A percentile compares a stretch with the other conserved stretches of the same genome.
Conservation (phyloP, 2,888 invertebrate species). For the Herminia tarsipennalis region DNA sequence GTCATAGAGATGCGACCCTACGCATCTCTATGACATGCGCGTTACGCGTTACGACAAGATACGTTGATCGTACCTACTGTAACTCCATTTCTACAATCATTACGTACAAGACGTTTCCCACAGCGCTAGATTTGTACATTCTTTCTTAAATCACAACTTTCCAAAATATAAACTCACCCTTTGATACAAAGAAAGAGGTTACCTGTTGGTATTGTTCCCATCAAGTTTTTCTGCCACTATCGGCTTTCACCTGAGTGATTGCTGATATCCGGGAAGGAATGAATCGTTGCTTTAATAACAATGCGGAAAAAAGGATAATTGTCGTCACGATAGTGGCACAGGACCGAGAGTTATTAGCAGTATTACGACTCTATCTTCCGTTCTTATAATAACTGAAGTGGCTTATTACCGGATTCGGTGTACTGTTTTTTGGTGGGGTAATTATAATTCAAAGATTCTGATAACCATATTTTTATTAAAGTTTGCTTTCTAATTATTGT, state of each 20-base stretch:
- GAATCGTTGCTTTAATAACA: constrained; percentile 70
- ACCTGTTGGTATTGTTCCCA: constrained; percentile 9
- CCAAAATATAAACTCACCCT: neutral
- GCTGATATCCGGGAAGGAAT: constrained; percentile 81
- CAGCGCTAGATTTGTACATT: too few species aligned
- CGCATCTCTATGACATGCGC: too few species aligned
- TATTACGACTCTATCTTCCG: constrained; percentile 34
- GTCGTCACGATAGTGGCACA: constrained; percentile 57
- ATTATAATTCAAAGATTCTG: constrained; percentile 4
- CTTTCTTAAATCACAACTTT: too few species aligned
- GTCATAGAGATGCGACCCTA: too few species aligned
- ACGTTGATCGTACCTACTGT: too few species aligned
- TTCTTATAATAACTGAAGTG: constrained; percentile 25
- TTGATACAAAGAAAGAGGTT: neutral
- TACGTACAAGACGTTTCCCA: too few species aligned
- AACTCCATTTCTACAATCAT: too few species aligned
- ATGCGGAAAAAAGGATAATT: constrained; percentile 77
- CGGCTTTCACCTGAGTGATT: constrained; percentile 73
- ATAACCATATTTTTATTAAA: too few species aligned
- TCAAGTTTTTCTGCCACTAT: constrained; percentile 53
- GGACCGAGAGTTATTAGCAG: constrained; percentile 30
- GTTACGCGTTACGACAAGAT: too few species aligned
- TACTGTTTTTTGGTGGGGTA: constrained; percentile 21
- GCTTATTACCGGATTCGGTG: constrained; percentile 35
- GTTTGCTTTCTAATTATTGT: too few species aligned